Evolutionary conservation across 2,113 vertebrate genomes (phyloP).

Genomic region (Helogale parvula): DNA sequence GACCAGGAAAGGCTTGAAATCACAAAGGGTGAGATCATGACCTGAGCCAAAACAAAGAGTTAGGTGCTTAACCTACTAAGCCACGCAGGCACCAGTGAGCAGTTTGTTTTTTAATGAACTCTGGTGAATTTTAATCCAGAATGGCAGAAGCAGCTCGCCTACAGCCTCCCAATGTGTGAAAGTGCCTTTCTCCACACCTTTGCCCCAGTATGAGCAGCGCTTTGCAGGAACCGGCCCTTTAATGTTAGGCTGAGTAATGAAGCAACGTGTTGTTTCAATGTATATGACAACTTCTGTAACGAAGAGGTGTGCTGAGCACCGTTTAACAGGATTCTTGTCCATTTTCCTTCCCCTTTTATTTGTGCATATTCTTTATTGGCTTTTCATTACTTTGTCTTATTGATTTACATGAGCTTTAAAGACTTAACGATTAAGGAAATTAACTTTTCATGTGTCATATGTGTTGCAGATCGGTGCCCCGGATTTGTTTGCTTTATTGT

Average conservation of each 20-base stretch:
- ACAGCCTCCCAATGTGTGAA: background rate
- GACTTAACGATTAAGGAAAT: background rate
- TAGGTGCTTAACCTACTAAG: too few relatives aligned
- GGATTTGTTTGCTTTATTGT: conserved; percentile 35
- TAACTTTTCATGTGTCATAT: background rate
- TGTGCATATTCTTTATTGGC: background rate
- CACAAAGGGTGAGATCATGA: too few relatives aligned
- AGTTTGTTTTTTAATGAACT: background rate
- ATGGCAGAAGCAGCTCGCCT: background rate
- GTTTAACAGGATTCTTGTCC: background rate
- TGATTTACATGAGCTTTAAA: background rate
- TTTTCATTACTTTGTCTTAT: background rate
- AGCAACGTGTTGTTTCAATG: background rate
- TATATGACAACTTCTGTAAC: background rate
- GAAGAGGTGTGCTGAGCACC: background rate
- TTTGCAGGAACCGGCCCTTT: background rate
- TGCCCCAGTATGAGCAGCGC: background rate
- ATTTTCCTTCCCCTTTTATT: background rate
- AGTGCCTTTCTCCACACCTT: background rate
- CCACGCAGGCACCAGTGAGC: too few relatives aligned
- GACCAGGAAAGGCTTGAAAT: too few relatives aligned
- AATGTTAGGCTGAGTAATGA: background rate
- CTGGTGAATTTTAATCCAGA: background rate
- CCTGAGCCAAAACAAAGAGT: too few relatives aligned
- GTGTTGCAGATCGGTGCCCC: background rate